Percentiles rank a stretch among this genome's conserved stretches.
These are phyloP conservation scores for Paradisaea rubra DNA, from an alignment of 2,113 vertebrate genomes.

Conservation along the genomic window DNA sequence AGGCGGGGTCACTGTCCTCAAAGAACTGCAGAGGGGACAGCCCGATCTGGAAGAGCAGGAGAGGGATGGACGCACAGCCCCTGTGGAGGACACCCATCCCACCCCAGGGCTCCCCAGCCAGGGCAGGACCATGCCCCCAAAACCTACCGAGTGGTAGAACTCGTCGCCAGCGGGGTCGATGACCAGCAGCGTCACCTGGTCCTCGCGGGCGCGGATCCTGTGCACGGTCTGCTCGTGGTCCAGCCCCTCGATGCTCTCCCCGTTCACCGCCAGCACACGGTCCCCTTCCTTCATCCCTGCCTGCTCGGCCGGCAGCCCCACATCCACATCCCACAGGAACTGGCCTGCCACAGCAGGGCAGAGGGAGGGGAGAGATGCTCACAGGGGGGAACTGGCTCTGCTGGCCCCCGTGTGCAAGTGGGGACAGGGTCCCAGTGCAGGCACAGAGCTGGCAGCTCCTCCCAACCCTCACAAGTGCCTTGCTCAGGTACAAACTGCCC, in stretches of 20 bases:
- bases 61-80: accelerated
- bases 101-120: neutral
- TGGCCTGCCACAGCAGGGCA: conserved; percentile 67
- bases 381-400: neutral
- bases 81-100: neutral
- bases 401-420: accelerated
- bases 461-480: neutral
- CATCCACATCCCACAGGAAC: conserved; percentile 85
- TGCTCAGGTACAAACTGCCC: neutral
- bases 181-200: conserved; percentile 72
- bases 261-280: conserved; percentile 85
- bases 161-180: conserved; percentile 74
- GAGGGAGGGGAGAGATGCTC: neutral
- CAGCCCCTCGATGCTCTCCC: conserved; percentile 76
- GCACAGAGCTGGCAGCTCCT: neutral
- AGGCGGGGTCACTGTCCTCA: conserved; percentile 42
- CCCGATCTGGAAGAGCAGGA: conserved; percentile 73
- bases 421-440: neutral
- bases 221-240: conserved; percentile 82
- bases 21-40: conserved; percentile 85
- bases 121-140: neutral
- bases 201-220: conserved; percentile 72
- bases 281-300: conserved; percentile 88
- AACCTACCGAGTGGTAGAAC: conserved; percentile 80
- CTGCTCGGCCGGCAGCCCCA: conserved; percentile 79